Percentiles rank a stretch among this genome's conserved stretches.
Evolutionary conservation across 2,113 vertebrate species (phyloP).

Genomic region (Pelusios castaneus): DNA sequence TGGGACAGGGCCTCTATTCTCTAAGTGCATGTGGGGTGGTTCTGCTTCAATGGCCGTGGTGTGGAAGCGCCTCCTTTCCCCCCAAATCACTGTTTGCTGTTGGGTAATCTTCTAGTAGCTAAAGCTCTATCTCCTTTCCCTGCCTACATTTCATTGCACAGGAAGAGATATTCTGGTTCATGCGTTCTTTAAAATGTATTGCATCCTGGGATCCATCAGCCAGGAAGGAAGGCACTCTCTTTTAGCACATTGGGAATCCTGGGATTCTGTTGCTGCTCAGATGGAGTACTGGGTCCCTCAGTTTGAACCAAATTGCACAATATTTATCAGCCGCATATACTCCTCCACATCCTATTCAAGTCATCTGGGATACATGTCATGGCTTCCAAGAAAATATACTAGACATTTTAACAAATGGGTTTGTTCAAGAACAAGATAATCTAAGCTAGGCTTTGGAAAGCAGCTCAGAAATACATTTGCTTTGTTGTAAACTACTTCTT

Average conservation of each 20-base stretch:
- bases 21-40: background rate
- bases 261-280: accelerated
- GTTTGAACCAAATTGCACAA: background rate
- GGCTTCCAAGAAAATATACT: background rate
- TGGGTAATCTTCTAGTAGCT: background rate
- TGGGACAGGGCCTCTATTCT: background rate
- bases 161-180: background rate
- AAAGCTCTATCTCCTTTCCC: background rate
- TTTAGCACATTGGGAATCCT: background rate
- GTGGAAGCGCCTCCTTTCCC: background rate
- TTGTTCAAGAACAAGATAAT: background rate
- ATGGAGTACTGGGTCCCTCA: background rate
- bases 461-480: background rate
- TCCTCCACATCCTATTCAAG: accelerated
- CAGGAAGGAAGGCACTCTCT: background rate
- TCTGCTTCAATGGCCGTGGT: accelerated
- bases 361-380: background rate
- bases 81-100: accelerated
- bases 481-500: background rate
- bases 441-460: background rate
- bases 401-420: background rate
- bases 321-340: background rate
- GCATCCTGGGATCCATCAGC: background rate
- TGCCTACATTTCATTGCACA: background rate
- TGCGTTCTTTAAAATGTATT: background rate